phyloP scores from a whole-genome alignment of 2,888 invertebrate genomes.

The Zaprionus bogoriensis region DNA sequence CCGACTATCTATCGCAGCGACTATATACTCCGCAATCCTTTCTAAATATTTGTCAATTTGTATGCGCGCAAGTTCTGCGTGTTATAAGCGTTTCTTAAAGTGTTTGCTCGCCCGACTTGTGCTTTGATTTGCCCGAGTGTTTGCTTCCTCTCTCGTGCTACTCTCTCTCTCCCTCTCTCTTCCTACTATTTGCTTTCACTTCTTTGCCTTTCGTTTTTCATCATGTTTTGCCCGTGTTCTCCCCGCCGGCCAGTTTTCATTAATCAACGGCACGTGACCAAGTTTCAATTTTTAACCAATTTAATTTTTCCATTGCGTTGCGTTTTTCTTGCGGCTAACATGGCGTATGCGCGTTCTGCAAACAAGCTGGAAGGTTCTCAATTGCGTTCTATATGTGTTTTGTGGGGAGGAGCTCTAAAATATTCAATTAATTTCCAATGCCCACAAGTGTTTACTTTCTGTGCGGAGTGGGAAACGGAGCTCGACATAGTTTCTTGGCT shows the following conservation, averaged over 20 bases:
- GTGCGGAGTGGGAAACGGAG: not conserved
- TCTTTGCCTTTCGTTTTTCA: conserved; percentile 69
- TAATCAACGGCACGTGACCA: conserved; percentile 77
- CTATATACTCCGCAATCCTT: conserved; percentile 67
- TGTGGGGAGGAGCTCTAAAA: not conserved
- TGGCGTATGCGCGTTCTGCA: conserved; percentile 58
- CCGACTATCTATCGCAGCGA: not conserved
- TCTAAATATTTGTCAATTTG: conserved; percentile 82
- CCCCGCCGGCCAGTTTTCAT: conserved; percentile 45
- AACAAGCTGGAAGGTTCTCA: conserved; percentile 29
- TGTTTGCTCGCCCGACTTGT: conserved; percentile 57
- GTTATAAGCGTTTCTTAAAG: conserved; percentile 78
- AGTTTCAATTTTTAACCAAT: conserved; percentile 70
- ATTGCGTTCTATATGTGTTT: not conserved
- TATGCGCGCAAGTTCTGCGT: conserved; percentile 77
- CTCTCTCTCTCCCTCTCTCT: not conserved
- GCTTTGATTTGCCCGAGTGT: conserved; percentile 59
- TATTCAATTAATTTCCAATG: conserved; percentile 54
- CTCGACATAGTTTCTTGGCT: not conserved
- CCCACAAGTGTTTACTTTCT: conserved; percentile 25
- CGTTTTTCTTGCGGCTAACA: conserved; percentile 32
- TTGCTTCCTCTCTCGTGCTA: not conserved
- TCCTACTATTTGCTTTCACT: conserved; percentile 48
- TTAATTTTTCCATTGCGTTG: conserved; percentile 18
- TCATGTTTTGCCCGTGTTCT: conserved; percentile 13